Evolutionary conservation across 2,888 invertebrate species (phyloP), one percentile per base, ranked within the genome.

Genomic region (Myopa tessellatipennis): DNA sequence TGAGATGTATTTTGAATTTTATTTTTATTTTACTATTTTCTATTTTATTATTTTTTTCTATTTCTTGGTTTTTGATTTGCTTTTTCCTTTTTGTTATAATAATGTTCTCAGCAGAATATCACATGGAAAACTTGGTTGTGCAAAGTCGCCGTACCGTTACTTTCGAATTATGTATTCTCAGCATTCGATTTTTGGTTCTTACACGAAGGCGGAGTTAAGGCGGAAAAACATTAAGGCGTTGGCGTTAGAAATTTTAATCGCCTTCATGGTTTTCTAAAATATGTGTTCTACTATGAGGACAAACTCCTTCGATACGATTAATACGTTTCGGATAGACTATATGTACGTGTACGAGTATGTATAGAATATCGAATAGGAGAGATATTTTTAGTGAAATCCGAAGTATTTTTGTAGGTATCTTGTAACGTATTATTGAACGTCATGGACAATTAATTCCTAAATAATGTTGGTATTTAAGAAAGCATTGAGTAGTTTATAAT

Each of bases 371-470:
- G 16, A 4, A 36, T 8, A n/a, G 16, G 8, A 72, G 1, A 60
- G 36, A 34, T 72, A 58, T 72, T 55, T 72, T 45, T 72, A 58
- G 72, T 34, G 40, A 18, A 8, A 55, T 16, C 55, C 70, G 34
- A 70, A 36, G 55, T 70, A 36, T 36, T 61, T 60, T 72, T 38
- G 60, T 55, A 10, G 38, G 18, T 72, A 40, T 58, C 60, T 10
- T 8, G 60, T 18, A 7, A 72, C 65, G 34, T 55, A 52, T 52
- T 75, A 68, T 75, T 40, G 69, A 40, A 18, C 68, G 75, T 75
- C 75, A 75, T 26, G 45, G 36, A 50, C 34, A 65, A 74, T 74
- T 65, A 74, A 60, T 52, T 74, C 58, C 8, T 16, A 55, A 16
- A 70, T 52, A 16, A 36, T 36, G 36, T 16, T 55, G 55, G 70